Evolutionary conservation across 2,797 vertebrate species (phyloP).

Genomic region (Lophius americanus): DNA sequence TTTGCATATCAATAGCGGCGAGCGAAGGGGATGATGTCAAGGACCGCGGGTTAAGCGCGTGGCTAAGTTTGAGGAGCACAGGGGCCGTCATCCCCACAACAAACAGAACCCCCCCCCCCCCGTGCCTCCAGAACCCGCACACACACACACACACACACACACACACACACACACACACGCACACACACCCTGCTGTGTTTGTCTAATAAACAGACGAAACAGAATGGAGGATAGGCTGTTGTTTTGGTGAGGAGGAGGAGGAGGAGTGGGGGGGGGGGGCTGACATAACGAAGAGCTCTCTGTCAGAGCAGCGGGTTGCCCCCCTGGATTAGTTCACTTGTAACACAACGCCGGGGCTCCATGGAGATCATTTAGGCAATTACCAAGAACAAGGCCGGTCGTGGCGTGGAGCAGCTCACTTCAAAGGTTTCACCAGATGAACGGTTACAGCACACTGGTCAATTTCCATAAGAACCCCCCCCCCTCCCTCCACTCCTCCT

Average conservation of each 20-base stretch:
- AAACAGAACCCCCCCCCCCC: slow-evolving; percentile 67
- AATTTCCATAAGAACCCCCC: slow-evolving; percentile 85
- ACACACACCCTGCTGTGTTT: slow-evolving; percentile 69
- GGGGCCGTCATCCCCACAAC: slow-evolving; percentile 78
- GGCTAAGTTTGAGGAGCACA: slow-evolving; percentile 74
- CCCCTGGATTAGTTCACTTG: slow-evolving; percentile 84
- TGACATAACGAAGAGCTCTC: slow-evolving; percentile 72
- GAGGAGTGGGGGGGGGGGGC: slow-evolving; percentile 2
- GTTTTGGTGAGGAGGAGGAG: slow-evolving; percentile 47
- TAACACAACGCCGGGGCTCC: slow-evolving; percentile 79
- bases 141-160: slow-evolving; percentile 72
- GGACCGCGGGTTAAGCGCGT: slow-evolving; percentile 75
- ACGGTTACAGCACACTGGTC: slow-evolving; percentile 86
- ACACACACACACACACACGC: slow-evolving; percentile 45
- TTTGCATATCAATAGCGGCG: slow-evolving; percentile 83
- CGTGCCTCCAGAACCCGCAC: slow-evolving; percentile 54
- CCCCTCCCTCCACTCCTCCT: slow-evolving; percentile 28
- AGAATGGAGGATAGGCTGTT: slow-evolving; percentile 76
- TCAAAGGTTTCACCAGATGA: slow-evolving; percentile 84
- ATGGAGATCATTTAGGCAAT: slow-evolving; percentile 89
- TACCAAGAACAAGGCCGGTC: slow-evolving; percentile 87
- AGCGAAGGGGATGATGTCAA: slow-evolving; percentile 67
- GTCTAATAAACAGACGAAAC: slow-evolving; percentile 80
- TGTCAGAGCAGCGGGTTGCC: slow-evolving; percentile 84
- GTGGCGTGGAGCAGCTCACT: slow-evolving; percentile 83